Base-by-base conservation (phyloP, 2,113 vertebrate genomes). In the Illadopsis cleaveri region DNA sequence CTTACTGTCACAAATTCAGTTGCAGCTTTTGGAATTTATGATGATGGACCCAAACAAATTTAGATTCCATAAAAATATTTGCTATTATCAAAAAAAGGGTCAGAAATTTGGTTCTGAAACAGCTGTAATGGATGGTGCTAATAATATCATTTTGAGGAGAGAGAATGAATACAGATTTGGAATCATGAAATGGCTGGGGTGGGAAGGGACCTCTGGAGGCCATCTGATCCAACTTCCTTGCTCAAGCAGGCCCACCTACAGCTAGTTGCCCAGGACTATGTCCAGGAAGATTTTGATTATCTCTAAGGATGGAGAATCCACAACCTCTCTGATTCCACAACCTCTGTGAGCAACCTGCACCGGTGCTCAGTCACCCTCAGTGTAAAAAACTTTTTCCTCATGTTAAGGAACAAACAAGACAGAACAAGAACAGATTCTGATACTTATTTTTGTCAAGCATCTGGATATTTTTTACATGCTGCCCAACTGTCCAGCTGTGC, bases 121-220 rank as follows among this genome's bases (percentile, higher is more conserved):
- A 44, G 5, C 57, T 37, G 23, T 37, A 58, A 37, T 25, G 57
- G n/a, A 37, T 24, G 44, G 2, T 5, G 23, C 11, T 11, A 50
- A 19, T 30, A 69, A 62, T 27, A 54, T 2, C 0, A 12, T 30
- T 61, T 73, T 58, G 30, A 50, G 35, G 25, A 73, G 45, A 73
- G 13, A 48, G 10, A 61, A 75, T 48, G 15, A 77, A 7, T 3
- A 27, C 7, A 71, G 31, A 35, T 78, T 75, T 54, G 31, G 30
- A 69, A 68, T 31, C 12, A 60, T 1, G 5, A 47, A 66, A 71
- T 0, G 3, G 3, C 45, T 82, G 11, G 3, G 4, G 5, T 64
- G 27, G 30, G 18, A 71, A 79, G 16, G 12, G 10, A 22, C 12
- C 12, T 71, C 61, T 87, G 40, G 14, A 76, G 4, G 5, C 56